Base-by-base conservation (phyloP, 2,888 invertebrate species). In the Caprella mutica region DNA sequence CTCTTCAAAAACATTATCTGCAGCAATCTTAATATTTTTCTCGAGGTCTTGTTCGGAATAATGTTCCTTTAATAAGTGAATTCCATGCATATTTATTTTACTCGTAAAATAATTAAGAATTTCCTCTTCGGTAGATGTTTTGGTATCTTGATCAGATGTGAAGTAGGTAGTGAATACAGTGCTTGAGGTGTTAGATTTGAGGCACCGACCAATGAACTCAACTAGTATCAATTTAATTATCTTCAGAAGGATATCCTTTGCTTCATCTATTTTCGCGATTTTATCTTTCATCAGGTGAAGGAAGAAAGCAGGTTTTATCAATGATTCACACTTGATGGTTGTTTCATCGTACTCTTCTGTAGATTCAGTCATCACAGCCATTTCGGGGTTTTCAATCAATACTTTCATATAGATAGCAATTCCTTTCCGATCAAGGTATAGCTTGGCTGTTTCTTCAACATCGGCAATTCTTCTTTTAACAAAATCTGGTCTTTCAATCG, bases 281-380 rank as follows among this genome's bases (percentile, higher is more conserved):
- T 29, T 3, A 4, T 42, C 26, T 5, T 5, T 9, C 3, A 14
- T 24, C 40, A 61, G 27, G n/a, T 54, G 44, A 5, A 55, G 14
- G 19, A 61, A 21, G 29, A 57, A 61, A 21, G 53, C 42, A 3
- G 60, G 60, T 44, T 61, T 61, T 29, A 61, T 39, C 39, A 61
- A 26, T 5, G 60, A 54, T 23, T 61, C 60, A 26, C 60, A 61
- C 26, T 55, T 61, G 29, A 61, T 23, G 6, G 56, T 14, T 9
- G 14, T 26, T 5, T 26, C 40, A 2, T 56, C 42, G 21, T 33
- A 27, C 14, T n/a, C 40, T 35, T 26, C 21, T n/a, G n/a, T n/a
- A 19, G 55, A 52, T 33, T 59, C 59, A 5, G 59, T 56, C 59
- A 59, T 59, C 33, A 59, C 53, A 9, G 56, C 59, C 21, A 44